phyloP scores from a whole-genome alignment of 2,888 invertebrate species.

The Dromius quadrimaculatus region DNA sequence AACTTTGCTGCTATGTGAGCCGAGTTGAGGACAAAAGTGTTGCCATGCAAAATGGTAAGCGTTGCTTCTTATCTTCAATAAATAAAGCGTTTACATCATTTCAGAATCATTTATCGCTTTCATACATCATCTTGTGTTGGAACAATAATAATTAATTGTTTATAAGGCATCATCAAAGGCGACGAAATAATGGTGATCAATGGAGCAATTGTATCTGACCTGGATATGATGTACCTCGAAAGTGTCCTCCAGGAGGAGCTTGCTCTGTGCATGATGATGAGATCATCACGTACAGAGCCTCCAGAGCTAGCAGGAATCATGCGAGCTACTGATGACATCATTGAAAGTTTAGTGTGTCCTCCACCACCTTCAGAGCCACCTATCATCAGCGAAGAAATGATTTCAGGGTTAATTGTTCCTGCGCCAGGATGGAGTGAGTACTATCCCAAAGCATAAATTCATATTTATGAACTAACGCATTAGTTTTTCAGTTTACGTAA shows the following conservation, averaged over 20 bases:
- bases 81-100: no score
- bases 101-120: no score
- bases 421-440: slow-evolving; percentile 96
- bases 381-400: slow-evolving; percentile 94
- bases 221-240: slow-evolving; percentile 99
- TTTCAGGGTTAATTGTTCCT: slow-evolving; percentile 95
- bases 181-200: slow-evolving; percentile 99
- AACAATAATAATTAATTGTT: neutral
- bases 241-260: slow-evolving; percentile 95
- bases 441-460: no score
- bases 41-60: slow-evolving; percentile 94
- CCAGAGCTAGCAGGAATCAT: slow-evolving; percentile 82
- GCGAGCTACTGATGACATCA: slow-evolving; percentile 94
- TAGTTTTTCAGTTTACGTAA: no score
- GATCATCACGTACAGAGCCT: slow-evolving; percentile 87
- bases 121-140: neutral
- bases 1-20: slow-evolving; percentile 96
- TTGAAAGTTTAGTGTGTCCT: slow-evolving; percentile 95
- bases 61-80: no score
- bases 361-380: slow-evolving; percentile 96
- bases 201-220: slow-evolving; percentile 96
- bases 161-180: slow-evolving; percentile 92
- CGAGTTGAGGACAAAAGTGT: slow-evolving; percentile 95
- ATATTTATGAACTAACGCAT: no score
- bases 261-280: slow-evolving; percentile 96